Conservation (phyloP, 2,113 vertebrate species). For the Pomatostomus ruficeps region DNA sequence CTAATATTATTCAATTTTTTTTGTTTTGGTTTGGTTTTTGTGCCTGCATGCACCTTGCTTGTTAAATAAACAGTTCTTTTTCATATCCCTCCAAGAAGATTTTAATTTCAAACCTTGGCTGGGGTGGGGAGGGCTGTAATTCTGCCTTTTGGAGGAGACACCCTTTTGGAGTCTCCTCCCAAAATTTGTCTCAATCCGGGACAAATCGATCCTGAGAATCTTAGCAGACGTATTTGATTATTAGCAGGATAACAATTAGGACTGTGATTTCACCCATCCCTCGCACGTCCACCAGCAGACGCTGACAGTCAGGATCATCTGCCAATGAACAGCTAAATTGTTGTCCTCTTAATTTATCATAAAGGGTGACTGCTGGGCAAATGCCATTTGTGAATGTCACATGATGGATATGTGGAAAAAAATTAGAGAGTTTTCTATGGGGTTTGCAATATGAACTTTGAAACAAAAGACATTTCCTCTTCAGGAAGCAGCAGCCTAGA, state of each 20-base stretch:
- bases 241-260: neutral
- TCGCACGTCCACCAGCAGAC: neutral
- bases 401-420: neutral
- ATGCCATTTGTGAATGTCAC: neutral
- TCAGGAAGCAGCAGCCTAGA: neutral
- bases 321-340: conserved; percentile 35
- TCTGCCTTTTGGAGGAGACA: no score
- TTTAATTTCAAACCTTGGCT: no score
- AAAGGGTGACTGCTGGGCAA: conserved; percentile 20
- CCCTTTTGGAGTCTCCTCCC: no score
- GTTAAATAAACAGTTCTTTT: no score
- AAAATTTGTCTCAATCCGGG: no score
- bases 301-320: neutral
- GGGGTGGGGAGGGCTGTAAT: no score
- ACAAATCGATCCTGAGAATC: neutral
- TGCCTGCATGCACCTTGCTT: no score
- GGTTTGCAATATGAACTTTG: conserved; percentile 9
- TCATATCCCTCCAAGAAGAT: no score
- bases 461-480: conserved; percentile 27
- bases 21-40: no score
- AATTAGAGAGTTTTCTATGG: neutral
- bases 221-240: neutral
- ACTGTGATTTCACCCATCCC: neutral
- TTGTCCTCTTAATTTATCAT: conserved; percentile 31
- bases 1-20: no score